Conservation (phyloP, 2,888 invertebrate genomes). For the Hylaea fasciaria region DNA sequence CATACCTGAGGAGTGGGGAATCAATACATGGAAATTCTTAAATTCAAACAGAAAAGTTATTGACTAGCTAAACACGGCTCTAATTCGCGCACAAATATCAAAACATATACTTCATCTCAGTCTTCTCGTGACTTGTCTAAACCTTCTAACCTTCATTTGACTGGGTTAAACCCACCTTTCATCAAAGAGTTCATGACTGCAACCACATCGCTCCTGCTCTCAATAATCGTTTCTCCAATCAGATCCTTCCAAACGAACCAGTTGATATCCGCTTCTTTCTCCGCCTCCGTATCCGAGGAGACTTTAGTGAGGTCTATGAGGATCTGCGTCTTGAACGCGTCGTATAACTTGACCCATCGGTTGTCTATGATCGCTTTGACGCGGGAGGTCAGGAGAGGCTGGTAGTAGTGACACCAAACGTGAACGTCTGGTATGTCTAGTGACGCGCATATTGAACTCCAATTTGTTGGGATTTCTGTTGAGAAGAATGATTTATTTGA, state of each 20-base stretch:
- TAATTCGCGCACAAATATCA: too few species aligned
- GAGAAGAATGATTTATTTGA: conserved; percentile 41
- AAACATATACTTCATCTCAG: too few species aligned
- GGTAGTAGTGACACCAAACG: conserved; percentile 90
- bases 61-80: too few species aligned
- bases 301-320: conserved; percentile 72
- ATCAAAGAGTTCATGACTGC: conserved; percentile 78
- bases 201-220: conserved; percentile 74
- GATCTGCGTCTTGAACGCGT: conserved; percentile 69
- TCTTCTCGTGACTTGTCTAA: too few species aligned
- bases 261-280: conserved; percentile 86
- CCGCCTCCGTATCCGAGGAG: conserved; percentile 73
- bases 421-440: conserved; percentile 84
- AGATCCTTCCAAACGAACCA: conserved; percentile 91
- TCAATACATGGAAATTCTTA: too few species aligned
- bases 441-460: conserved; percentile 86
- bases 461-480: conserved; percentile 86
- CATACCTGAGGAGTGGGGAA: conserved; percentile 71
- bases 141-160: too few species aligned
- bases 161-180: conserved; percentile 63
- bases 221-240: conserved; percentile 78
- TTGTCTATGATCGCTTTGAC: conserved; percentile 86
- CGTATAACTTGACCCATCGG: conserved; percentile 72
- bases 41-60: too few species aligned
- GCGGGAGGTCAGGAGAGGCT: conserved; percentile 89